A percentile compares a stretch with the other conserved stretches of the same genome.
These are phyloP conservation scores for Podarcis lilfordi DNA, from an alignment of 2,797 vertebrate species.

Conservation along the genomic window DNA sequence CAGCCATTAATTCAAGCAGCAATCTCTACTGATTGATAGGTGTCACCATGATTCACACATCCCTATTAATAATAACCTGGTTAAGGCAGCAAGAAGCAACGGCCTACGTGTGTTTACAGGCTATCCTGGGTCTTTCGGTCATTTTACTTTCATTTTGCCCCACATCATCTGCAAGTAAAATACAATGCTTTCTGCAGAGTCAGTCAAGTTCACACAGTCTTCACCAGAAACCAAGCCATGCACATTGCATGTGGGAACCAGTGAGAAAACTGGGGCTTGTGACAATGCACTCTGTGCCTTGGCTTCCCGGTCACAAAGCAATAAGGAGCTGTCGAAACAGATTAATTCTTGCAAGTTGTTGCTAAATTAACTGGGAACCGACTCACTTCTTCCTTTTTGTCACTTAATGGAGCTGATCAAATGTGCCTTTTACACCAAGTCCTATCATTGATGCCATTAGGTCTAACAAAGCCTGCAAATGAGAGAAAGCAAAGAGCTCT, in stretches of 20 bases:
- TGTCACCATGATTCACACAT: not conserved
- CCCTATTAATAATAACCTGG: not conserved
- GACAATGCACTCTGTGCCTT: not conserved
- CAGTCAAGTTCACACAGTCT: not conserved
- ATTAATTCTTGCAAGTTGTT: constrained; percentile 27
- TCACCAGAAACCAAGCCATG: not conserved
- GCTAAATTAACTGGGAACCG: not conserved
- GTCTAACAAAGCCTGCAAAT: constrained; percentile 2
- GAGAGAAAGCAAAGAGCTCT: not conserved
- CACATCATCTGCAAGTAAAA: not conserved
- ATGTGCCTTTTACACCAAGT: not conserved
- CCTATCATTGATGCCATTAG: not conserved
- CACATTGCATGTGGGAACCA: not conserved
- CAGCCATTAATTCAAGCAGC: not conserved
- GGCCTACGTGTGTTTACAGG: not conserved
- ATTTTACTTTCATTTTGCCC: not conserved
- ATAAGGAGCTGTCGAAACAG: not conserved
- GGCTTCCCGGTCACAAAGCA: not conserved
- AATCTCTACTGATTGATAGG: not conserved
- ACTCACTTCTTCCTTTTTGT: not conserved
- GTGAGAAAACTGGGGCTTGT: not conserved
- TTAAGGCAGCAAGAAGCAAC: not conserved
- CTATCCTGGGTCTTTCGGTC: not conserved
- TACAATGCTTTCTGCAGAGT: not conserved
- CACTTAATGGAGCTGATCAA: not conserved